Evolutionary conservation across 2,797 vertebrate species (phyloP), one percentile per base, ranked within the genome.

Genomic region (Enteromius mattozi): DNA sequence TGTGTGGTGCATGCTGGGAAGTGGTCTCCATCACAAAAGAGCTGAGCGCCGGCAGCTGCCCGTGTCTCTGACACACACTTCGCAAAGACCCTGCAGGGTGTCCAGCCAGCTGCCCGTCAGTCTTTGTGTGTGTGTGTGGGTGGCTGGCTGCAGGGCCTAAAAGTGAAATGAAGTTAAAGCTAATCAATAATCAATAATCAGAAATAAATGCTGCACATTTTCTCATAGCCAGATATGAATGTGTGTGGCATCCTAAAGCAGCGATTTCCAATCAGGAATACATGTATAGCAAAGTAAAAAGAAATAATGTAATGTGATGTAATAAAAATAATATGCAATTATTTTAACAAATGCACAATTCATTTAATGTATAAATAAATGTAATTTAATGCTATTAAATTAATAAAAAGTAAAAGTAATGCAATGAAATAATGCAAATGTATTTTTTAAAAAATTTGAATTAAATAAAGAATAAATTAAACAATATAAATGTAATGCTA

Each of bases 1-100:
- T 96, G 95, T 96, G 93, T 94, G 94, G 92, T 94, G 95, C 87
- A 92, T 95, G 93, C 86, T 27, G 74, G 93, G 93, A 94, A 93
- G 94, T 93, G 94, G 95, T 92, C 94, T 63, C 81, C 70, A 61
- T 88, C 89, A 96, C 95, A 96, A 96, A 96, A 87, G 93, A 88
- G 71, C 90, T 94, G 94, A 95, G 96, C 94, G 94, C 95, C 95
- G 94, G 96, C 96, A 97, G 96, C 96, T 97, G 96, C 96, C 94
- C 91, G 91, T 89, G 90, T 91, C 61, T 80, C 66, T 54, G 91
- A 79, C 54, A 7, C 76, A 74, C 45, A 47, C 68, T 61, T 27
- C 54, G 82, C 61, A 92, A 92, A 88, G 93, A 92, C 90, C 42
- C 90, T 78, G 88, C 35, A 78, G 88, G 88, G 88, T 89, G 88